These are phyloP conservation scores for Propithecus coquereli DNA, from an alignment of 2,113 vertebrate species.

Conservation along the genomic window DNA sequence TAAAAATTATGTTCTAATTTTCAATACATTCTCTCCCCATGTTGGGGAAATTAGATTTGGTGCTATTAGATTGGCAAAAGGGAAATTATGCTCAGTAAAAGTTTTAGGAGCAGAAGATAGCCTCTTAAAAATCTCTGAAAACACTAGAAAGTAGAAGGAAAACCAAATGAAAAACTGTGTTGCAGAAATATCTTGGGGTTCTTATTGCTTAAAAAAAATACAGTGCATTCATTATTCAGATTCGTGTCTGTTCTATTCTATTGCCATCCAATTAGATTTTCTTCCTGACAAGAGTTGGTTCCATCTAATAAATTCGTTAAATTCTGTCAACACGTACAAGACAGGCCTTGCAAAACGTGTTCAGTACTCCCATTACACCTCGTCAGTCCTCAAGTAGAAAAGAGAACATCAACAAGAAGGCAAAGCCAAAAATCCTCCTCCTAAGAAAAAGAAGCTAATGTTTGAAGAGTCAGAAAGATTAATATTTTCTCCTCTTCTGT, in stretches of 20 bases:
- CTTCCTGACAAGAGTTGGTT: neutral
- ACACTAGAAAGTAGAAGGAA: neutral
- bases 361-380: neutral
- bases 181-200: neutral
- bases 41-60: neutral
- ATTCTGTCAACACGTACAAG: conserved; percentile 48
- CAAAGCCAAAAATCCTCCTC: neutral
- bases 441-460: neutral
- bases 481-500: conserved; percentile 32
- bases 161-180: neutral
- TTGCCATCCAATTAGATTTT: neutral
- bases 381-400: neutral
- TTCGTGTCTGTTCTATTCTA: neutral
- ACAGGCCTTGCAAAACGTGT: neutral
- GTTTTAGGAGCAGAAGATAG: neutral
- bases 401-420: neutral
- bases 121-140: neutral
- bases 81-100: neutral
- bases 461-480: conserved; percentile 46
- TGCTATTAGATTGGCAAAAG: neutral
- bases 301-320: conserved; percentile 47
- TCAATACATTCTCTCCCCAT: neutral
- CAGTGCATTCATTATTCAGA: conserved; percentile 53
- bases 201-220: neutral
- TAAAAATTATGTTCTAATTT: neutral